These are phyloP conservation scores for Trachelus stipa DNA, from an alignment of 2,888 invertebrate species.

Conservation along the genomic window DNA sequence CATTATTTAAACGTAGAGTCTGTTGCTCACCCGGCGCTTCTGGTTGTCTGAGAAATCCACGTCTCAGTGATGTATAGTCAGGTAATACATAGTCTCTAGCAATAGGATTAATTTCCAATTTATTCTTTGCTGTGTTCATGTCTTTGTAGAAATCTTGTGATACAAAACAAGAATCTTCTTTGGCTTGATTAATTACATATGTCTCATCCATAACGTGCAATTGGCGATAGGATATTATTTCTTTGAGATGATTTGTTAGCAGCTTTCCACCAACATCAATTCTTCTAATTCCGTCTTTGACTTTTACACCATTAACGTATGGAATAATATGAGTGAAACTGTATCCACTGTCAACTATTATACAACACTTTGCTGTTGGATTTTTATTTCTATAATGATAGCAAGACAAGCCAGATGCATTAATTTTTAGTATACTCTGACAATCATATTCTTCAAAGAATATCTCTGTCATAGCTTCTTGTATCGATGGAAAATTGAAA, in stretches of 20 bases:
- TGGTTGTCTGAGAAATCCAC: conserved; percentile 77
- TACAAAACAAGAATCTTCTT: conserved; percentile 97
- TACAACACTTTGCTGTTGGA: conserved; percentile 72
- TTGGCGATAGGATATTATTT: conserved; percentile 95
- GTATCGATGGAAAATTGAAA: conserved; percentile 91
- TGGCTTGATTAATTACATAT: conserved; percentile 97
- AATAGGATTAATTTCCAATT: conserved; percentile 76
- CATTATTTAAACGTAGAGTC: conserved; percentile 89
- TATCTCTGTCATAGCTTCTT: conserved; percentile 95
- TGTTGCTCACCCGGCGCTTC: conserved; percentile 74
- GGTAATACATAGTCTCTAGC: conserved; percentile 94
- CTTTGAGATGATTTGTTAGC: conserved; percentile 97
- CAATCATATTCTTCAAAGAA: conserved; percentile 98
- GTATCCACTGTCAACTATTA: conserved; percentile 94
- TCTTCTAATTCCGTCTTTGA: conserved; percentile 79
- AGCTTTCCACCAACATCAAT: conserved; percentile 98
- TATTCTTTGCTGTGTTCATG: conserved; percentile 76
- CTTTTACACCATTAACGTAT: conserved; percentile 78
- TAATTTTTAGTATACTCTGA: conserved; percentile 81
- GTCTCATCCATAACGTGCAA: conserved; percentile 99
- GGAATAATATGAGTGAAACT: conserved; percentile 96
- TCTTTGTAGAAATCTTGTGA: conserved; percentile 85
- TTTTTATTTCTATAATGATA: conserved; percentile 75
- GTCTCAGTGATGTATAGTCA: conserved; percentile 89
- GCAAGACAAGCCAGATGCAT: conserved; percentile 83